Percentiles rank a stretch among this genome's conserved stretches.
Evolutionary conservation across 2,797 vertebrate species (phyloP).

Genomic region (Netta rufina): DNA sequence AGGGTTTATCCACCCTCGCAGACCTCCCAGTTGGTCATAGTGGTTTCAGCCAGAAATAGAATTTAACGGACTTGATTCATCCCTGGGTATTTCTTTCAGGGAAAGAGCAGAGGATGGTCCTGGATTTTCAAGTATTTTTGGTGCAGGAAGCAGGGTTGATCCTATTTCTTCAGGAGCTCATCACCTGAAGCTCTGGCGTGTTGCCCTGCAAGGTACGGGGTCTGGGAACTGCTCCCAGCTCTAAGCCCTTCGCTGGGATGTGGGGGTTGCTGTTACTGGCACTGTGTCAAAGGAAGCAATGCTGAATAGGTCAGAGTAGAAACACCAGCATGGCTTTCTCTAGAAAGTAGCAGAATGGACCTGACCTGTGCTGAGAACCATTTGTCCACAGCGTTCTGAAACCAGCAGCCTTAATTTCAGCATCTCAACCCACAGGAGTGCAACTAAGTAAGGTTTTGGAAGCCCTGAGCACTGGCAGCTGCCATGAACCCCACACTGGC

Average conservation of each 20-base stretch:
- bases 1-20: not conserved
- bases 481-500: not conserved
- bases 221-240: not conserved
- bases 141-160: not conserved
- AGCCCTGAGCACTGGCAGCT: not conserved
- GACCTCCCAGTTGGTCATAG: not conserved
- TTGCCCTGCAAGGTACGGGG: not conserved
- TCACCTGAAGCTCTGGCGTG: not conserved
- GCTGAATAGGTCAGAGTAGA: not conserved
- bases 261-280: not conserved
- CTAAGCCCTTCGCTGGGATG: not conserved
- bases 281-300: not conserved
- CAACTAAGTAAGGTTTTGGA: not conserved
- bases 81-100: not conserved
- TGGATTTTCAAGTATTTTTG: constrained; percentile 8
- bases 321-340: not conserved
- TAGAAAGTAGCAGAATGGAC: not conserved
- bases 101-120: not conserved
- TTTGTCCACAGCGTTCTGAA: not conserved
- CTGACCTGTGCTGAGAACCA: not conserved
- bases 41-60: constrained; percentile 37
- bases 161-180: not conserved
- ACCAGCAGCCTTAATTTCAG: not conserved
- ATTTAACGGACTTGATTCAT: not conserved
- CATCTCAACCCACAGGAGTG: fast-evolving